Evolutionary conservation across 2,113 vertebrate genomes (phyloP), one percentile per base, ranked within the genome.

Genomic region (Isichthys henryi): DNA sequence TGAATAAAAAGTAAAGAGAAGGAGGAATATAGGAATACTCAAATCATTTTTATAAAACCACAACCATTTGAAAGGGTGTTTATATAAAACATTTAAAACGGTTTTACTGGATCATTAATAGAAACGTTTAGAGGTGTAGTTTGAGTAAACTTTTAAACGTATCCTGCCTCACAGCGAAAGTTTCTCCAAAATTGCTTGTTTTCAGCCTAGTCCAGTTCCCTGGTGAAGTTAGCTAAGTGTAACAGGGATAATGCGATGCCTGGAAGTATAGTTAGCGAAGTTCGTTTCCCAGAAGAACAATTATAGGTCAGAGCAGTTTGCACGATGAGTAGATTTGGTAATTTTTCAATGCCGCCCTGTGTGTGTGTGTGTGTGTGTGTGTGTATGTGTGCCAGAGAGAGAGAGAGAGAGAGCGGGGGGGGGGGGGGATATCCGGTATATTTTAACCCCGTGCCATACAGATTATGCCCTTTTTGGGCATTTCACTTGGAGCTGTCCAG

Each of bases 401-500:
- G 35, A 1, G 35, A 77, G 15, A 8, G 15, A 77, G 15, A 77
- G 31, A 77, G 31, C 5, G 3, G 70, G 9, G 31, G 1, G 70
- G 21, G 27, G 1, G 13, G 35, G 35, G 45, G 2, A 9, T 53
- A 56, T 23, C 17, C 7, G 9, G 9, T 15, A 52, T 48, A n/a
- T 23, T 31, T 77, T 52, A 15, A 9, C 50, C 17, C 15, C 3
- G 19, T 74, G 3, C 0, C 9, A 39, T 43, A 43, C 15, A 2
- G 19, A 48, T 5, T 27, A 45, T 27, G 8, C 19, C 10, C 21
- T 50, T 27, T 27, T 10, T 56, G 88, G 15, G 6, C 8, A 35
- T 35, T 86, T 74, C 7, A 56, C 19, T 52, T 6, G 93, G 93
- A 91, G 92, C 93, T 93, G 93, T 93, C 93, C 93, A 92, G 85